Evolutionary conservation across 2,888 invertebrate species (phyloP).

Genomic region (Sinelater perroti): DNA sequence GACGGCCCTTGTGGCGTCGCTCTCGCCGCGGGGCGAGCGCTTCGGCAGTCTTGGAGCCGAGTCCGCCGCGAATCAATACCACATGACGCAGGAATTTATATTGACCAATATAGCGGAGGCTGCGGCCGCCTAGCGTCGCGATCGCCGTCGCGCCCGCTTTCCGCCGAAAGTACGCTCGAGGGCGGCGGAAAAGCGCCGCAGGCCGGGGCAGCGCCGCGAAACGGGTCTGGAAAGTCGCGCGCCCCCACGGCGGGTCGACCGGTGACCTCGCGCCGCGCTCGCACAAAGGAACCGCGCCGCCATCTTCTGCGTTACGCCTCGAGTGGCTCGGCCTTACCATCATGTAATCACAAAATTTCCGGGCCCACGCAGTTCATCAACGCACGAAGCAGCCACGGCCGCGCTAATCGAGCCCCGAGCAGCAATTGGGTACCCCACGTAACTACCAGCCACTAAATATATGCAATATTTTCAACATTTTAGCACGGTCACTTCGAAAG

Average conservation of each 20-base stretch:
- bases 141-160: conserved; percentile 34
- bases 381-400: conserved; percentile 60
- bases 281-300: conserved; percentile 46
- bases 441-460: conserved; percentile 62
- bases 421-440: conserved; percentile 66
- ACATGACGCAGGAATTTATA: conserved; percentile 42
- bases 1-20: conserved; percentile 13
- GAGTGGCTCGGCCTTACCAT: conserved; percentile 67
- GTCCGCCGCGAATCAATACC: conserved; percentile 36
- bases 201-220: no score
- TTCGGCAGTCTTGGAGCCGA: conserved; percentile 18
- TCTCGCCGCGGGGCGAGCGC: conserved; percentile 11
- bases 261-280: conserved; percentile 24
- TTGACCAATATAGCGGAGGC: conserved; percentile 38
- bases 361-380: conserved; percentile 67
- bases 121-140: conserved; percentile 28
- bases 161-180: conserved; percentile 20
- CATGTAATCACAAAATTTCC: conserved; percentile 73
- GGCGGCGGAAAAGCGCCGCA: neutral
- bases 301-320: conserved; percentile 64
- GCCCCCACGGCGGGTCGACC: conserved; percentile 18
- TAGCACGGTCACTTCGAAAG: conserved; percentile 59
- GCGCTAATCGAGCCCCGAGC: conserved; percentile 59
- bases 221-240: no score
- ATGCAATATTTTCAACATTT: conserved; percentile 64